Base-by-base conservation (phyloP, 2,113 vertebrate genomes). In the Bufo bufo region DNA sequence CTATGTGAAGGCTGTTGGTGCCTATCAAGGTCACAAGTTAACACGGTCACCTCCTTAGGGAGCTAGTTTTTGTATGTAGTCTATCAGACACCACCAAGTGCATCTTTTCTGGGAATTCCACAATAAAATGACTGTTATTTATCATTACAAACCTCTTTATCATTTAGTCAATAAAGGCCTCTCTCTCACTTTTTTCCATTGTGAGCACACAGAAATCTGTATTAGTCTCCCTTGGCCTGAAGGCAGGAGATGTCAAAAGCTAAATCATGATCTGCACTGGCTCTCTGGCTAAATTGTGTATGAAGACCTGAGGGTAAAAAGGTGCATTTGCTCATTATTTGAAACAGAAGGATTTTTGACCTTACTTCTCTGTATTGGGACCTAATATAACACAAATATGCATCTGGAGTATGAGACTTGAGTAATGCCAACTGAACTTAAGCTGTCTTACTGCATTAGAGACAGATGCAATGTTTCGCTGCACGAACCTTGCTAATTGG, bases 51-150 rank as follows among this genome's bases (percentile, higher is more conserved):
- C 93, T 96, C 96, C 94, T 92, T 86, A 87, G 96, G 97, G 96
- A 97, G 92, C 86, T 82, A 91, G 91, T 90, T 93, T 90, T 82
- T 82, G 95, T 95, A 95, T 95, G 95, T 96, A 96, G 96, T 96
- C 96, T 96, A 96, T 96, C 96, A 96, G 97, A 97, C 95, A 97
- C 95, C 95, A 96, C 94, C 94, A 95, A 97, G 97, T 97, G 96
- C 96, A 97, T 99, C 97, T 98, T 99, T 99, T 98, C 97, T 97
- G 98, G 98, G 97, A 99, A 98, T 99, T 98, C 97, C 96, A 97
- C 97, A 99, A 99, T 99, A 99, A 99, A 99, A 99, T 99, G 97
- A 99, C 98, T 98, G 98, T 99, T 99, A 99, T 99, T 99, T 99
- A 99, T 99, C 98, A 99, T 99, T 98, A 99, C 97, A 97, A 97